A percentile compares a stretch with the other conserved stretches of the same genome.
Evolutionary conservation across 2,888 invertebrate genomes (phyloP).

Genomic region (Thysanoteuthis rhombus): DNA sequence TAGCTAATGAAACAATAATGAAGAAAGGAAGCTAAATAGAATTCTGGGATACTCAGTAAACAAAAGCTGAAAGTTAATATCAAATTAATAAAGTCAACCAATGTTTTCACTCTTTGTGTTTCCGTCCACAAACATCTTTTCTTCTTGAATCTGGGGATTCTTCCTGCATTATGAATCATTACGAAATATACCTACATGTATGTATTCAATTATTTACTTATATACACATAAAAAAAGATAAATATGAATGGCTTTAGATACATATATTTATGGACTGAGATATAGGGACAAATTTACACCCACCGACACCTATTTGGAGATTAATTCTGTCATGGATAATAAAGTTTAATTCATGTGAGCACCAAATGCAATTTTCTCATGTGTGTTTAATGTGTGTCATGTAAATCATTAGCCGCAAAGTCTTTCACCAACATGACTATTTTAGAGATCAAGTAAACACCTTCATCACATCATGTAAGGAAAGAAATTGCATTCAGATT

Average conservation of each 20-base stretch:
- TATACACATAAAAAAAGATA: background rate
- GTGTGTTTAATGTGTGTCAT: background rate
- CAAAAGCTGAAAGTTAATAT: too few species aligned
- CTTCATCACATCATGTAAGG: background rate
- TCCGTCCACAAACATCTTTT: too few species aligned
- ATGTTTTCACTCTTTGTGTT: too few species aligned
- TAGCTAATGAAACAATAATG: too few species aligned
- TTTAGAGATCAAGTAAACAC: background rate
- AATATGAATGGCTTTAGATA: background rate
- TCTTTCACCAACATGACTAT: background rate
- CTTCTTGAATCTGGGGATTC: too few species aligned
- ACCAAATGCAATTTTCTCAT: background rate
- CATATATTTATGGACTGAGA: background rate
- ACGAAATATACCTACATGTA: too few species aligned
- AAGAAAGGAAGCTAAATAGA: too few species aligned
- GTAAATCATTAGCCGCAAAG: background rate
- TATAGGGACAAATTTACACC: background rate
- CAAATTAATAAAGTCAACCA: too few species aligned
- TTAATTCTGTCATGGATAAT: background rate
- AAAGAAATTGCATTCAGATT: background rate
- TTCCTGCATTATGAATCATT: too few species aligned
- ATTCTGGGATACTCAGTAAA: too few species aligned
- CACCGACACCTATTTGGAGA: background rate
- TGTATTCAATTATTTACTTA: background rate
- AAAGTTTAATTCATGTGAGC: background rate